Conservation (phyloP, 1,140 invertebrate genomes). For the Gonatopus flavifemur region DNA sequence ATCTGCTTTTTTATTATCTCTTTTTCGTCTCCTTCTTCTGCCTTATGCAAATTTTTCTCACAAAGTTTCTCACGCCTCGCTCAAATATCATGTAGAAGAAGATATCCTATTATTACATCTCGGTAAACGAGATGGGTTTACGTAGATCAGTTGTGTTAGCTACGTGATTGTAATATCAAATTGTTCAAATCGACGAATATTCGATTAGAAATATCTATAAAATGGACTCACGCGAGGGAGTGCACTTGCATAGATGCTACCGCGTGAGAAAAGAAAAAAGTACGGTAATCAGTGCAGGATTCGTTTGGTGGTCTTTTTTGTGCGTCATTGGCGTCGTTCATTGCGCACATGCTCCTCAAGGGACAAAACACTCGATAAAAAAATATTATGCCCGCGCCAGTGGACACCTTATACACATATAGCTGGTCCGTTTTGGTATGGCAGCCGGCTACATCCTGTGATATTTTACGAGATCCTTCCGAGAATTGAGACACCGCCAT, state of each 20-base stretch:
- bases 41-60: slow-evolving; percentile 19
- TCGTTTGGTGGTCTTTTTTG: background rate
- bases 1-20: too few relatives aligned
- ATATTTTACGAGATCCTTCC: slow-evolving; percentile 45
- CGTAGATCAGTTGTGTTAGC: too few relatives aligned
- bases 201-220: too few relatives aligned
- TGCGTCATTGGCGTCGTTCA: slow-evolving; percentile 1
- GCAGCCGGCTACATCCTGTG: slow-evolving; percentile 37
- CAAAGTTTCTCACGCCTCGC: slow-evolving; percentile 19
- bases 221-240: too few relatives aligned
- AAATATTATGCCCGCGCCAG: slow-evolving; percentile 19
- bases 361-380: slow-evolving; percentile 12
- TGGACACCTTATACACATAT: too few relatives aligned
- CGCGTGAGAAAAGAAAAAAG: too few relatives aligned
- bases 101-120: too few relatives aligned
- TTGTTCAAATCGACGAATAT: too few relatives aligned
- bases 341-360: slow-evolving; percentile 6
- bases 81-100: too few relatives aligned
- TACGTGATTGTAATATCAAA: too few relatives aligned
- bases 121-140: too few relatives aligned
- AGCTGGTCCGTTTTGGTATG: slow-evolving; percentile 24
- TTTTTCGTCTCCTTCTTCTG: background rate
- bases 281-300: slow-evolving; percentile 10
- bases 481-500: slow-evolving; percentile 33
- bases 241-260: too few relatives aligned